These are phyloP conservation scores for Dromas ardeola DNA, from an alignment of 2,113 vertebrate genomes.

Conservation along the genomic window DNA sequence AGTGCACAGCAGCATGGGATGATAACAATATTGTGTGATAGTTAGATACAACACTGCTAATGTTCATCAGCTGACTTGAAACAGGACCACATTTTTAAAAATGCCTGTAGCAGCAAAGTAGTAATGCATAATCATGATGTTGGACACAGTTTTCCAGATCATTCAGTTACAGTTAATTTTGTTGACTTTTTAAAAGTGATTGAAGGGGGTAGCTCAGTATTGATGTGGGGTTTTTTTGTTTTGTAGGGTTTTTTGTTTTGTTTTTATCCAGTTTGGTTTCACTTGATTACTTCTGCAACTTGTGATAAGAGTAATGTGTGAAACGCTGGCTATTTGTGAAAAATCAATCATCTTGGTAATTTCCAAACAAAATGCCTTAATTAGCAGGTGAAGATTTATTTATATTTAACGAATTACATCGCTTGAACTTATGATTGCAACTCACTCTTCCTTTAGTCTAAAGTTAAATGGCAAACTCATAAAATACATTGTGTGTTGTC, in stretches of 20 bases:
- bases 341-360: background rate
- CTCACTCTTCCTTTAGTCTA: background rate
- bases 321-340: background rate
- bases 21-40: background rate
- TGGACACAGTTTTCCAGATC: background rate
- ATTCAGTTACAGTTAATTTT: background rate
- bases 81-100: background rate
- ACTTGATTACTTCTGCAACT: background rate
- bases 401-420: background rate
- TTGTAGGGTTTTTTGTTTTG: background rate
- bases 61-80: background rate
- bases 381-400: background rate
- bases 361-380: background rate
- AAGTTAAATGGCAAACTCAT: background rate
- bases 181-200: background rate
- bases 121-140: background rate
- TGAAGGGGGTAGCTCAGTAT: background rate
- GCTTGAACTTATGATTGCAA: background rate
- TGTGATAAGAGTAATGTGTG: background rate
- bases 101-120: background rate
- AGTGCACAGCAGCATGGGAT: background rate
- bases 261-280: background rate
- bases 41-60: background rate
- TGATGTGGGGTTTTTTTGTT: background rate
- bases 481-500: background rate